phyloP scores from a whole-genome alignment of 2,888 invertebrate species.

The Sesamia inferens region DNA sequence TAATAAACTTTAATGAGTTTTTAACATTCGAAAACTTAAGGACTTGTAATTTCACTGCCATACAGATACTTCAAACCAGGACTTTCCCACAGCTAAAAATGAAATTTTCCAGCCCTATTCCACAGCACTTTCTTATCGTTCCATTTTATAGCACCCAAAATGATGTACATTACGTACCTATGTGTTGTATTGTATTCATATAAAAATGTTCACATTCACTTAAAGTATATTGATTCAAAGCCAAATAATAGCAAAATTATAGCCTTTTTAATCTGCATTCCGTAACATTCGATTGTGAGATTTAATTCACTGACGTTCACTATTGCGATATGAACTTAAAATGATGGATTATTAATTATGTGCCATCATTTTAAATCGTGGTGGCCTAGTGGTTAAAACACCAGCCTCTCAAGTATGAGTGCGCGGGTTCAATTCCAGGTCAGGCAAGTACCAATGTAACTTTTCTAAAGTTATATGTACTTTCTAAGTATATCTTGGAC shows the following conservation, averaged over 20 bases:
- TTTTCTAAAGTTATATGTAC: too few species aligned
- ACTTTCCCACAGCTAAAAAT: background rate
- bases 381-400: too few species aligned
- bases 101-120: background rate
- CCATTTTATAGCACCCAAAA: background rate
- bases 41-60: conserved; percentile 1
- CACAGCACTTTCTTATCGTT: background rate
- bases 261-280: conserved; percentile 15
- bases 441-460: too few species aligned
- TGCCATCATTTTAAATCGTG: too few species aligned
- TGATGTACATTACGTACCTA: background rate
- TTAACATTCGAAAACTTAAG: background rate
- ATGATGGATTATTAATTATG: too few species aligned
- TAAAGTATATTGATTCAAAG: background rate
- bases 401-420: too few species aligned
- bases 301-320: conserved; percentile 21
- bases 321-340: conserved; percentile 13
- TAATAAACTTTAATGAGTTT: conserved; percentile 10
- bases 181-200: background rate
- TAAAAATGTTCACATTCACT: conserved; percentile 20
- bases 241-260: background rate
- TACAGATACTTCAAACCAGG: background rate
- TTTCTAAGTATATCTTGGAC: too few species aligned
- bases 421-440: too few species aligned
- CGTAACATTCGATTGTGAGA: conserved; percentile 24